A percentile compares a stretch with the other conserved stretches of the same genome.
phyloP scores from a whole-genome alignment of 2,113 vertebrate species.

The Regulus satrapa region DNA sequence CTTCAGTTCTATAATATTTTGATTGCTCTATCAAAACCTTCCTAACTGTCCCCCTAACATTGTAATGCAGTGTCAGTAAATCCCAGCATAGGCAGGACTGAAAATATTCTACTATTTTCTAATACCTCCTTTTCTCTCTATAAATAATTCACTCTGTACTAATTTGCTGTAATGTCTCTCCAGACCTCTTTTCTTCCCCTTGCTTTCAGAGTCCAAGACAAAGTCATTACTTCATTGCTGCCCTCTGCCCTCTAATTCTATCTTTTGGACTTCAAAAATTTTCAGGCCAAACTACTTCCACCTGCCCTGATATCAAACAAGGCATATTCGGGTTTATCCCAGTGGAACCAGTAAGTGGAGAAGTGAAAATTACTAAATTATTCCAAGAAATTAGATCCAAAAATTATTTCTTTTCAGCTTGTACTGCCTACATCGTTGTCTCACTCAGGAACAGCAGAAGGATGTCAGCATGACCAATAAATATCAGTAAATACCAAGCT shows the following conservation, averaged over 20 bases:
- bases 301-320: neutral
- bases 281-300: neutral
- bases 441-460: neutral
- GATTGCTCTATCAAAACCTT: neutral
- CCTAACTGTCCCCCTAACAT: neutral
- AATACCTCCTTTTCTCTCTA: neutral
- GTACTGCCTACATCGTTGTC: neutral
- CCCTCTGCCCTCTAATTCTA: neutral
- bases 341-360: neutral
- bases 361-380: neutral
- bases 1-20: neutral
- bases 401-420: neutral
- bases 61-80: neutral
- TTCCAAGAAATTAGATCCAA: neutral
- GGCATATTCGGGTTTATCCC: neutral
- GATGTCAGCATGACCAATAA: neutral
- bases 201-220: neutral
- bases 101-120: neutral
- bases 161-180: slow-evolving; percentile 32
- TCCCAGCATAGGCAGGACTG: neutral
- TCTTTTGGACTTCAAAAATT: slow-evolving; percentile 15
- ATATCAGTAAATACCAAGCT: neutral
- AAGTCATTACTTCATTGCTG: slow-evolving; percentile 27
- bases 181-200: neutral
- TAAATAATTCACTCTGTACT: slow-evolving; percentile 35